phyloP scores from a whole-genome alignment of 2,113 vertebrate species.

The Nycticebus coucang region DNA sequence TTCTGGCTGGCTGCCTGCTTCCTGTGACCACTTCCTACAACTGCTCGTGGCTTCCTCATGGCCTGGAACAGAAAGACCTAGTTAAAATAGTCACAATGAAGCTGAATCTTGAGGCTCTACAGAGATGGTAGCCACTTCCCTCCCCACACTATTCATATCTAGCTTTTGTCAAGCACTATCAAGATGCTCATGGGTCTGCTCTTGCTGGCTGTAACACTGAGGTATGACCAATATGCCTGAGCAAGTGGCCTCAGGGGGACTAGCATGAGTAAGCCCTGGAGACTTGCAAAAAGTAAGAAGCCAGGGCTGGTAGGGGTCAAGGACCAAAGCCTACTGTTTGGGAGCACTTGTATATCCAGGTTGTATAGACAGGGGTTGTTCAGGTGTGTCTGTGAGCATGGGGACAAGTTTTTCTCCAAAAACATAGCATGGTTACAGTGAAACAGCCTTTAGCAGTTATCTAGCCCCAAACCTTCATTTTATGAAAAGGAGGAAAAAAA shows the following conservation, averaged over 20 bases:
- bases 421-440: not conserved
- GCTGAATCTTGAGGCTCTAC: not conserved
- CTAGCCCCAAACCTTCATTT: not conserved
- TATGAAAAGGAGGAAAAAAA: conserved; percentile 44
- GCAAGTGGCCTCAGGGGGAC: not conserved
- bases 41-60: conserved; percentile 71
- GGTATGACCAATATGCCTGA: not conserved
- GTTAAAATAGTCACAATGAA: not conserved
- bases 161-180: not conserved
- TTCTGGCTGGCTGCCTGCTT: not conserved
- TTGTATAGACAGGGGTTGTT: not conserved
- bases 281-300: not conserved
- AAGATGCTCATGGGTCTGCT: not conserved
- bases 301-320: not conserved
- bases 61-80: not conserved
- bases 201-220: not conserved
- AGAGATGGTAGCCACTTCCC: not conserved
- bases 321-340: not conserved
- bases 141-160: not conserved
- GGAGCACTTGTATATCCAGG: not conserved
- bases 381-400: not conserved
- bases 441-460: not conserved
- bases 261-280: not conserved
- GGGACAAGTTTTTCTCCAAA: not conserved
- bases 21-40: not conserved